Evolutionary conservation across 2,113 vertebrate genomes (phyloP).

Genomic region (Tor tambroides): DNA sequence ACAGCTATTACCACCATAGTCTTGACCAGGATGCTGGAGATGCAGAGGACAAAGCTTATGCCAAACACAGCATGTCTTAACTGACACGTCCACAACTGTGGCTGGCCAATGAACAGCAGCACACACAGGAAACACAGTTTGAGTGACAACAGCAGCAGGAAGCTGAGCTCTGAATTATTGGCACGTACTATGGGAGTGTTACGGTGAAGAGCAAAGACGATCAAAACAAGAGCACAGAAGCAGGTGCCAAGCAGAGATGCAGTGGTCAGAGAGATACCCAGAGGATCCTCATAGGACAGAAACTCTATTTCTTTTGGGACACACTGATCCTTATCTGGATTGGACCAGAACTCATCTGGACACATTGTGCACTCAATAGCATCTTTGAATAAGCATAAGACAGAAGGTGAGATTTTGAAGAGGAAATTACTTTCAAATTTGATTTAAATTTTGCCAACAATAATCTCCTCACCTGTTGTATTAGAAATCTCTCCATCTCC

Average conservation of each 20-base stretch:
- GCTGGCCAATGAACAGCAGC: not conserved
- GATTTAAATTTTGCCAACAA: not conserved
- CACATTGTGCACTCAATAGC: not conserved
- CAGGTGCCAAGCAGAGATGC: conserved; percentile 13
- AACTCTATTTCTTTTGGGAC: conserved; percentile 19
- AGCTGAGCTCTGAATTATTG: conserved; percentile 38
- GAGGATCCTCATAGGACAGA: conserved; percentile 8
- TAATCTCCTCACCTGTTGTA: conserved; percentile 64
- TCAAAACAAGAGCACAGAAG: conserved; percentile 15
- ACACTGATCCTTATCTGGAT: not conserved
- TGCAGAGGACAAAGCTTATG: not conserved
- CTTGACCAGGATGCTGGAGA: not conserved
- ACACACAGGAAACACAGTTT: conserved; percentile 6
- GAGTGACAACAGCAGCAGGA: not conserved
- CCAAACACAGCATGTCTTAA: conserved; percentile 16
- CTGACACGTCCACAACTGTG: not conserved
- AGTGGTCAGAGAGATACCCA: conserved; percentile 9
- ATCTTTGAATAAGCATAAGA: not conserved
- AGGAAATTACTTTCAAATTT: not conserved
- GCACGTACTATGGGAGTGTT: conserved; percentile 20
- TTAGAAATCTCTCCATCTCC: conserved; percentile 76
- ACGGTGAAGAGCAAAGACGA: not conserved
- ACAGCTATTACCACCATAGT: not conserved
- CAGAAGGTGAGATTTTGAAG: not conserved
- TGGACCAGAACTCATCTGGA: conserved; percentile 24